Conservation (phyloP, 1,140 invertebrate genomes). For the Trachelipus rathkii region DNA sequence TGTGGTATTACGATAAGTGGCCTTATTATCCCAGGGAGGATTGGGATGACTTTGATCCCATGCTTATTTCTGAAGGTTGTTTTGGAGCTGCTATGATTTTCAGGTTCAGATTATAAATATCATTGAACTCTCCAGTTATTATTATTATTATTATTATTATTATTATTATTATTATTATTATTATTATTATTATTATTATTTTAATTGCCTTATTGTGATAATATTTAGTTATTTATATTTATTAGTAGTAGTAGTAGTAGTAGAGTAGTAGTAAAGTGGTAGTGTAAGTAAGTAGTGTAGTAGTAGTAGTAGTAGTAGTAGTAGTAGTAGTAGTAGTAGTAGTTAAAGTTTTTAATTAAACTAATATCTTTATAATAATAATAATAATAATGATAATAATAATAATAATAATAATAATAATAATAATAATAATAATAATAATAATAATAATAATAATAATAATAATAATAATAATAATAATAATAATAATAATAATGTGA, state of each 20-base stretch:
- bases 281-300: too few relatives aligned
- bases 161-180: background rate
- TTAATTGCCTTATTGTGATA: background rate
- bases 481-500: background rate
- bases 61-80: slow-evolving; percentile 86
- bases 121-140: too few relatives aligned
- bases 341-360: too few relatives aligned
- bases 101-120: too few relatives aligned
- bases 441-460: slow-evolving; percentile 6
- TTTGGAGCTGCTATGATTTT: slow-evolving; percentile 95
- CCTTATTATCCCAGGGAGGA: slow-evolving; percentile 77
- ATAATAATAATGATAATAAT: background rate
- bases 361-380: background rate
- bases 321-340: too few relatives aligned
- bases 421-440: slow-evolving; percentile 3
- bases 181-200: slow-evolving; percentile 5
- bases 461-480: slow-evolving; percentile 6
- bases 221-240: too few relatives aligned
- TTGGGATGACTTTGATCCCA: slow-evolving; percentile 91
- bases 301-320: too few relatives aligned
- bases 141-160: background rate
- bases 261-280: too few relatives aligned
- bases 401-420: slow-evolving; percentile 6
- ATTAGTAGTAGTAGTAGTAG: too few relatives aligned
- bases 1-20: slow-evolving; percentile 44